These are phyloP conservation scores for Amphilophus citrinellus DNA, from an alignment of 2,113 vertebrate genomes.

Conservation along the genomic window DNA sequence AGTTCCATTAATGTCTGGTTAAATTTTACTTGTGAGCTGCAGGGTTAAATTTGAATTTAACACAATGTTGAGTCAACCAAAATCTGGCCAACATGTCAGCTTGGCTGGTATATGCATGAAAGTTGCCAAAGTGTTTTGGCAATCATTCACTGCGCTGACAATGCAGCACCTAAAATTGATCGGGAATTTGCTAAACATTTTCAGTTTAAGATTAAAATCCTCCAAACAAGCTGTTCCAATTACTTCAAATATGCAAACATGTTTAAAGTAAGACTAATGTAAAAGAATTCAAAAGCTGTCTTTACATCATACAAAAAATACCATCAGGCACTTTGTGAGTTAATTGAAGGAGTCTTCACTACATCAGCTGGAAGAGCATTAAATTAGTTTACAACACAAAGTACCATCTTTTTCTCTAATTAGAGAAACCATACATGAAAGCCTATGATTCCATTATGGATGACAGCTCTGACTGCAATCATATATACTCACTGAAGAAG, in stretches of 20 bases:
- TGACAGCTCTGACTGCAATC: background rate
- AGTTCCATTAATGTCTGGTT: background rate
- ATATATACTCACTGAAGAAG: background rate
- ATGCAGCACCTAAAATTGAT: background rate
- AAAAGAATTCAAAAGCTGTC: background rate
- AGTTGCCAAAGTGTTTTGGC: slow-evolving; percentile 45
- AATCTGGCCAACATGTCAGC: background rate
- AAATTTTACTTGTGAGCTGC: slow-evolving; percentile 2
- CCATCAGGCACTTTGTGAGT: background rate
- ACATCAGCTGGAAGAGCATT: background rate
- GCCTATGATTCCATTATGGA: background rate
- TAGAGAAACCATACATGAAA: background rate
- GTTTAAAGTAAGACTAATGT: background rate
- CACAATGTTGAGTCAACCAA: background rate
- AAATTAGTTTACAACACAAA: slow-evolving; percentile 1
- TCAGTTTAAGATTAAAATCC: background rate
- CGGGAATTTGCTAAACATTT: background rate
- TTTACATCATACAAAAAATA: background rate
- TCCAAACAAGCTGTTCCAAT: background rate
- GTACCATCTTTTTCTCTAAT: background rate
- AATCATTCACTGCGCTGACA: background rate
- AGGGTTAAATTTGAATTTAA: slow-evolving; percentile 4
- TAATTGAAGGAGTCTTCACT: background rate
- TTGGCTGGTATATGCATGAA: background rate
- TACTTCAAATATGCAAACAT: background rate